Conservation (phyloP, 2,888 invertebrate species). For the Scotopteryx bipunctaria region DNA sequence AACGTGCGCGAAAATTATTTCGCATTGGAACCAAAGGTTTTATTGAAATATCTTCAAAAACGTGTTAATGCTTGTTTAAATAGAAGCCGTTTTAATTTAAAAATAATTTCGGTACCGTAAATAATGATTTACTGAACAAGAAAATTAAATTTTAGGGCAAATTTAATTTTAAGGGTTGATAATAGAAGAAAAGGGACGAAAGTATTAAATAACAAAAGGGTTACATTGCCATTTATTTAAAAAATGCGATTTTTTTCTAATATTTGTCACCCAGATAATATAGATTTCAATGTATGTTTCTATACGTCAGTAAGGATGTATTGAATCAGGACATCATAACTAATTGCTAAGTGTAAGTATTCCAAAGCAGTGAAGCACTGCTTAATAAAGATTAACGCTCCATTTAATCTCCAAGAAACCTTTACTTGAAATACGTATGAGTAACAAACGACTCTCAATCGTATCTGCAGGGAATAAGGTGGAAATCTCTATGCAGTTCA, state of each 20-base stretch:
- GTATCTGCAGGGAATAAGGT: conserved; percentile 1
- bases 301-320: background rate
- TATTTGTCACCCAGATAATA: too few species aligned
- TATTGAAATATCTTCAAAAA: background rate
- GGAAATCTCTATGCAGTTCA: background rate
- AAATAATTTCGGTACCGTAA: too few species aligned
- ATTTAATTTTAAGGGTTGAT: too few species aligned
- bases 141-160: too few species aligned
- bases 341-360: conserved; percentile 9
- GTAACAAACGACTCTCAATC: background rate
- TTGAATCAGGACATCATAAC: background rate
- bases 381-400: conserved; percentile 16
- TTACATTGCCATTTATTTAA: too few species aligned
- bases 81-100: too few species aligned
- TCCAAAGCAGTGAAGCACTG: conserved; percentile 6
- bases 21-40: background rate
- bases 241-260: too few species aligned
- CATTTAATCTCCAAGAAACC: conserved; percentile 24
- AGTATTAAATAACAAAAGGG: too few species aligned
- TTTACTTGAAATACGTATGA: conserved; percentile 13
- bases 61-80: background rate
- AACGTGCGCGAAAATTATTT: background rate
- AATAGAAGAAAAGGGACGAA: too few species aligned
- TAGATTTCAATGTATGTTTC: background rate
- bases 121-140: too few species aligned